phyloP scores from a whole-genome alignment of 1,140 invertebrate species.

The Cepaea nemoralis region DNA sequence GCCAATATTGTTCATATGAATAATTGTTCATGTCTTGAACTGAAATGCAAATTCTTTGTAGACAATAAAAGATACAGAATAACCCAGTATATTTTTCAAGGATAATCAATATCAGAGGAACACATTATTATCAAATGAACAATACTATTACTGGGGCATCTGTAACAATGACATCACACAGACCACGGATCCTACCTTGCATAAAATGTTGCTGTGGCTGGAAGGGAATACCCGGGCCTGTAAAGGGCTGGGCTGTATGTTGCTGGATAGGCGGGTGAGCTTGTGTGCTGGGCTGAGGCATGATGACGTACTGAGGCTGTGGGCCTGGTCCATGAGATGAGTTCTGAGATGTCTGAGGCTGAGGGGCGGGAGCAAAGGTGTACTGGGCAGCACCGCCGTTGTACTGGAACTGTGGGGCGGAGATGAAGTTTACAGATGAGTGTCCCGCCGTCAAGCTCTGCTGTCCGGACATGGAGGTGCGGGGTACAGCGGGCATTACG shows the following conservation, averaged over 20 bases:
- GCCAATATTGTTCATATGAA: no score
- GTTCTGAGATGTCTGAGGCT: slow-evolving; percentile 34
- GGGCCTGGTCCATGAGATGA: slow-evolving; percentile 18
- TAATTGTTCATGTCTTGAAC: no score
- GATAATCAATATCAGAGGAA: no score
- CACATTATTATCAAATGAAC: no score
- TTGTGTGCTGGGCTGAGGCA: slow-evolving; percentile 27
- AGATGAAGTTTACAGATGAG: neutral
- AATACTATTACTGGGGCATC: no score
- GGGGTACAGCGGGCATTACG: neutral
- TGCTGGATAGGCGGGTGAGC: slow-evolving; percentile 29
- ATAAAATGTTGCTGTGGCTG: slow-evolving; percentile 33
- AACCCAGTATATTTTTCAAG: no score
- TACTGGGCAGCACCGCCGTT: slow-evolving; percentile 26
- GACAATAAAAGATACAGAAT: no score
- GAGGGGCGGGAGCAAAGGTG: slow-evolving; percentile 26
- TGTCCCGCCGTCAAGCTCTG: slow-evolving; percentile 21
- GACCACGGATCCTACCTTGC: slow-evolving; percentile 36
- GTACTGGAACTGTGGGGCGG: slow-evolving; percentile 11
- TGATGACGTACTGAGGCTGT: slow-evolving; percentile 27
- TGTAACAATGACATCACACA: no score
- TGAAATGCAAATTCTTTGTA: no score
- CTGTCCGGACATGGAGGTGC: slow-evolving; percentile 27
- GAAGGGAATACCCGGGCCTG: slow-evolving; percentile 4
- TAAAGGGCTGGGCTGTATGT: slow-evolving; percentile 14